A percentile compares a stretch with the other conserved stretches of the same genome.
phyloP scores from a whole-genome alignment of 2,113 vertebrate genomes.

The Psilopsiagon aymara region DNA sequence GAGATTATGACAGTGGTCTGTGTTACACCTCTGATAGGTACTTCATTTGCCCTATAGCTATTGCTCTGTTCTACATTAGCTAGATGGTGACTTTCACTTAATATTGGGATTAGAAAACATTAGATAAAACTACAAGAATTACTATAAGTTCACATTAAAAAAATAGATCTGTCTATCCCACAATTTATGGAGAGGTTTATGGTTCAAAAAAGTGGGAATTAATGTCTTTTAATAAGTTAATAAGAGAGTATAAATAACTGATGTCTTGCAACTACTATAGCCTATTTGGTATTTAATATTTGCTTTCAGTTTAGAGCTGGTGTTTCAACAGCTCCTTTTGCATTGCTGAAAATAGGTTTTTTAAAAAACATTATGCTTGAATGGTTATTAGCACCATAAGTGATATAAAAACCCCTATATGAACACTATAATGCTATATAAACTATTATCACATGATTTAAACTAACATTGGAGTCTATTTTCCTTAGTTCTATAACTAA shows the following conservation, averaged over 20 bases:
- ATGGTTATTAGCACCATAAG: neutral
- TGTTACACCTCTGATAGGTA: neutral
- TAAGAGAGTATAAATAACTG: neutral
- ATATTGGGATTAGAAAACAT: neutral
- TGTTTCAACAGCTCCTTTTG: neutral
- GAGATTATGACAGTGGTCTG: neutral
- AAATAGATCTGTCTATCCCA: neutral
- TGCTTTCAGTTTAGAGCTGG: neutral
- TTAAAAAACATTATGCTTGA: neutral
- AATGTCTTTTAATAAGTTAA: neutral
- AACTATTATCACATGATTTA: neutral
- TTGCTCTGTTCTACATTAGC: constrained; percentile 11
- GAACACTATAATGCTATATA: neutral
- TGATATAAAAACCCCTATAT: neutral
- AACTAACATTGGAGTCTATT: neutral
- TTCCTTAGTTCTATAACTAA: neutral
- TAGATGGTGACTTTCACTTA: neutral
- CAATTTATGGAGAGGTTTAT: neutral
- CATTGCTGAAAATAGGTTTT: neutral
- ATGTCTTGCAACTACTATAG: neutral
- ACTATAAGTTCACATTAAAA: neutral
- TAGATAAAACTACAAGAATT: neutral
- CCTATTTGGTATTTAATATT: neutral
- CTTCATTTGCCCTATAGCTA: constrained; percentile 6
- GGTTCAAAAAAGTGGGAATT: neutral